phyloP scores from a whole-genome alignment of 1,140 invertebrate genomes.

The Choristoneura fumiferana region DNA sequence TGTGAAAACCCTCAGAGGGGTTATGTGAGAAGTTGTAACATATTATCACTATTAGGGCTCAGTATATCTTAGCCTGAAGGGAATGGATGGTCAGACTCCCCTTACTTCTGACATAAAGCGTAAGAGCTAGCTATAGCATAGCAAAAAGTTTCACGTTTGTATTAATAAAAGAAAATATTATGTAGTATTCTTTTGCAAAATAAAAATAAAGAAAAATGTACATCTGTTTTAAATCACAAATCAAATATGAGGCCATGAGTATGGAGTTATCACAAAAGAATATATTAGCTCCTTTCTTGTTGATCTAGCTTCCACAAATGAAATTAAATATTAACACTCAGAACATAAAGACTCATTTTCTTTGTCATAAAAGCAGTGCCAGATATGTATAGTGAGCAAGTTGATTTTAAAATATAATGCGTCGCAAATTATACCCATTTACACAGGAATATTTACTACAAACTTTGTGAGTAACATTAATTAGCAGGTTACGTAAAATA shows the following conservation, averaged over 20 bases:
- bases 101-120: too few relatives aligned
- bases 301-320: not conserved
- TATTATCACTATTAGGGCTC: too few relatives aligned
- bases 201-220: too few relatives aligned
- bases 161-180: too few relatives aligned
- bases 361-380: not conserved
- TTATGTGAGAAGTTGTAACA: too few relatives aligned
- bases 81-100: too few relatives aligned
- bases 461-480: too few relatives aligned
- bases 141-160: too few relatives aligned
- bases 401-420: not conserved
- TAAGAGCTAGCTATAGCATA: too few relatives aligned
- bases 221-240: not conserved
- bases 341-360: not conserved
- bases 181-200: too few relatives aligned
- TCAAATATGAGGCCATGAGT: conserved; percentile 7
- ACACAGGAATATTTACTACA: not conserved
- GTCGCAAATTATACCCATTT: not conserved
- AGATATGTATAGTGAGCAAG: not conserved
- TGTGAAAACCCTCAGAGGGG: too few relatives aligned
- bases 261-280: not conserved
- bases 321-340: not conserved
- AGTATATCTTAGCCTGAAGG: too few relatives aligned
- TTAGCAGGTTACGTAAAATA: conserved; percentile 11
- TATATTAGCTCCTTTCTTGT: not conserved